These are phyloP conservation scores for Cantharis nigra DNA, from an alignment of 2,888 invertebrate species.

Conservation along the genomic window DNA sequence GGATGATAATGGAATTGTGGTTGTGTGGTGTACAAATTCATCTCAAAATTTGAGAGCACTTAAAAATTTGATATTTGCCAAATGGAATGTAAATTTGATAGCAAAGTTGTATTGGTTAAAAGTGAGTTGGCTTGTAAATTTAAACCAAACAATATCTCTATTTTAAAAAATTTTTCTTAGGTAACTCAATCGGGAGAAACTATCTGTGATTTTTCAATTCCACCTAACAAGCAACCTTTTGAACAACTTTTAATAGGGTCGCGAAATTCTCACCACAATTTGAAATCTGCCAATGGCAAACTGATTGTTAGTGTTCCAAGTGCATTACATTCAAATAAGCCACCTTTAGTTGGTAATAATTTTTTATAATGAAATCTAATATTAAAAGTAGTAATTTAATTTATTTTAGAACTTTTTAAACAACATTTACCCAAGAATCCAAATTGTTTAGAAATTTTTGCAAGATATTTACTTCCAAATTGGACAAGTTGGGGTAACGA, in stretches of 20 bases:
- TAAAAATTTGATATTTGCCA: slow-evolving; percentile 72
- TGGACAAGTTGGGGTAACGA: slow-evolving; percentile 89
- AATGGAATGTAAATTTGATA: slow-evolving; percentile 74
- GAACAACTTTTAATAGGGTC: slow-evolving; percentile 76
- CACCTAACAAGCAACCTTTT: slow-evolving; percentile 83
- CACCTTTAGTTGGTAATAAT: slow-evolving; percentile 75
- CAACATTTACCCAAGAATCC: slow-evolving; percentile 62
- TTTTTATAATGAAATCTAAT: background rate
- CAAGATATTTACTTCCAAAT: slow-evolving; percentile 82
- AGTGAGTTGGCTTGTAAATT: slow-evolving; percentile 53
- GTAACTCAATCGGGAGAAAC: slow-evolving; percentile 71
- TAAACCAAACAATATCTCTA: background rate
- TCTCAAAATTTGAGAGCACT: slow-evolving; percentile 70
- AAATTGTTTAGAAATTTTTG: slow-evolving; percentile 85
- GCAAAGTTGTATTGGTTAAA: slow-evolving; percentile 91
- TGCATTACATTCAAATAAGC: slow-evolving; percentile 94
- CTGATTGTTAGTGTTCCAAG: slow-evolving; percentile 85
- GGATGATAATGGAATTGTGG: slow-evolving; percentile 69
- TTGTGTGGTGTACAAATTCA: slow-evolving; percentile 93
- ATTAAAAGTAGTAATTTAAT: slow-evolving; percentile 1
- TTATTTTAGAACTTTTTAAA: slow-evolving; percentile 65
- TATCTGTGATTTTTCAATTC: slow-evolving; percentile 68
- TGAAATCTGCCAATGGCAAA: slow-evolving; percentile 57
- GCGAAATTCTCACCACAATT: slow-evolving; percentile 36
- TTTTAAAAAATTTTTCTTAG: slow-evolving; percentile 47